Evolutionary conservation across 2,113 vertebrate species (phyloP).

Genomic region (Neogale vison): DNA sequence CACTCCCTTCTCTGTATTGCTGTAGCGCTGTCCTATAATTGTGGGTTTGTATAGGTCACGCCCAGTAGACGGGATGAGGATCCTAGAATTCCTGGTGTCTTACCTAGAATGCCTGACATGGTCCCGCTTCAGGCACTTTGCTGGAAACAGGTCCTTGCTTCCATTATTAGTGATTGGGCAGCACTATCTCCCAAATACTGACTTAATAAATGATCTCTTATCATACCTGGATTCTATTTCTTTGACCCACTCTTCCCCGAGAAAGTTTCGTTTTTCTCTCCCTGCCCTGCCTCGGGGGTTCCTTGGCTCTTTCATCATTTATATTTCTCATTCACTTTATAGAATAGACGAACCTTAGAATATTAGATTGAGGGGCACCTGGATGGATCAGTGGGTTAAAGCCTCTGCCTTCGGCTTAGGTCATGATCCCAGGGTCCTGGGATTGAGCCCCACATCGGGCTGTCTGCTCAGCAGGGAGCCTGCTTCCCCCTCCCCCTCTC

Average conservation of each 20-base stretch:
- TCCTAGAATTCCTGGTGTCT: background rate
- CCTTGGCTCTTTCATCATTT: background rate
- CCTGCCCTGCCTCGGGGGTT: background rate
- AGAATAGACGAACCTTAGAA: conserved; percentile 3
- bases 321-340: background rate
- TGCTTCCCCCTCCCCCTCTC: too few relatives aligned
- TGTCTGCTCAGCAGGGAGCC: too few relatives aligned
- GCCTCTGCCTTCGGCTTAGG: too few relatives aligned
- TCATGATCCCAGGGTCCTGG: too few relatives aligned
- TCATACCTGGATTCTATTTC: background rate
- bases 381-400: too few relatives aligned
- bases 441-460: too few relatives aligned
- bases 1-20: background rate
- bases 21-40: background rate
- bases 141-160: background rate
- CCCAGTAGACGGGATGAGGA: background rate
- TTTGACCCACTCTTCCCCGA: background rate
- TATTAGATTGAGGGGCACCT: background rate
- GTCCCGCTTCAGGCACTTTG: background rate
- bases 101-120: background rate
- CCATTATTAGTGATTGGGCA: background rate
- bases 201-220: background rate
- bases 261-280: background rate
- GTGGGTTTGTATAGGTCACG: background rate
- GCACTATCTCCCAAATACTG: background rate